Evolutionary conservation across 2,888 invertebrate species (phyloP).

Genomic region (Scelioninae gen. 2): DNA sequence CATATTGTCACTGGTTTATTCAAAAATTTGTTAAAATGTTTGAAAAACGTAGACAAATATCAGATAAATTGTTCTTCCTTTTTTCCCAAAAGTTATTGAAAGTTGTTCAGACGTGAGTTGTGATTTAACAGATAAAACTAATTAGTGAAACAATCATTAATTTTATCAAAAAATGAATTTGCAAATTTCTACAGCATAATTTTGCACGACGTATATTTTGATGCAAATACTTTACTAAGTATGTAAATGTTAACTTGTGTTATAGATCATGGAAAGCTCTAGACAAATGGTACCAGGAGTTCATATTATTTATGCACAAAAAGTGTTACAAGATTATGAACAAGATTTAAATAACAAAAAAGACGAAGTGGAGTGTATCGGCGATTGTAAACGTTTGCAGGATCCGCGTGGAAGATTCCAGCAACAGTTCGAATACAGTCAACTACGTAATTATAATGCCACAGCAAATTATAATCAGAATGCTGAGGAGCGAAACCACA

Average conservation of each 20-base stretch:
- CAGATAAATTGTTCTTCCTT: too few species aligned
- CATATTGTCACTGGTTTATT: too few species aligned
- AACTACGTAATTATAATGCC: conserved; percentile 20
- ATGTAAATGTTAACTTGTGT: conserved; percentile 9
- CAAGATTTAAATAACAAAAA: conserved; percentile 32
- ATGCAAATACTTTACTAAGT: conserved; percentile 1
- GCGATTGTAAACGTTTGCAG: conserved; percentile 44
- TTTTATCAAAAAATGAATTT: too few species aligned
- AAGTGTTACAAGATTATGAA: conserved; percentile 42
- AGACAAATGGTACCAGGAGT: conserved; percentile 55
- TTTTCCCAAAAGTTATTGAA: too few species aligned
- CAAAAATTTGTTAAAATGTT: too few species aligned
- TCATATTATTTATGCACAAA: conserved; percentile 62
- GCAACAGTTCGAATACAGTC: conserved; percentile 24
- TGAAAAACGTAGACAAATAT: too few species aligned
- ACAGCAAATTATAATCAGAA: conserved; percentile 6
- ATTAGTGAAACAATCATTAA: too few species aligned
- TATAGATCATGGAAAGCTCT: conserved; percentile 38
- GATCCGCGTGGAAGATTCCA: conserved; percentile 48
- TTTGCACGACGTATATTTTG: too few species aligned
- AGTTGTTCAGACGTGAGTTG: too few species aligned
- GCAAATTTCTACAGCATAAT: too few species aligned
- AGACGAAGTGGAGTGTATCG: conserved; percentile 58
- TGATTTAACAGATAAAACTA: too few species aligned
- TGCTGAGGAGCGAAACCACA: conserved; percentile 5